Evolutionary conservation across 2,797 vertebrate genomes (phyloP).

Genomic region (Ambastaia sidthimunki): DNA sequence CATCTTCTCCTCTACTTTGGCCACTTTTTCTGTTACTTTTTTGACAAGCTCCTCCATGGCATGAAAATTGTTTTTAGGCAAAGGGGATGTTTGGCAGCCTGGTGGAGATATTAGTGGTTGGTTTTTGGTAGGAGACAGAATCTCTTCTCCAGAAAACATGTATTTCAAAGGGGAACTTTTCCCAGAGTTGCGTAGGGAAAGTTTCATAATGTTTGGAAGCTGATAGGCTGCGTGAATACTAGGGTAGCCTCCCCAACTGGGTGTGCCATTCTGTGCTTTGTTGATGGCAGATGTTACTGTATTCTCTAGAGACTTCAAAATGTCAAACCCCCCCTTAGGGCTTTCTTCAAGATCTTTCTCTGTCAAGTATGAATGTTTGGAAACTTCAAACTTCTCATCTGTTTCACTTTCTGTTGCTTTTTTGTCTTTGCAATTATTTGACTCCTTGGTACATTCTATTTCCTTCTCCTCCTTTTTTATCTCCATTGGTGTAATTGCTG

Average conservation of each 20-base stretch:
- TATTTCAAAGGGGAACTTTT: slow-evolving; percentile 90
- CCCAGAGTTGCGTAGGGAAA: slow-evolving; percentile 90
- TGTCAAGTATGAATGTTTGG: slow-evolving; percentile 93
- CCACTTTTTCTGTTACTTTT: slow-evolving; percentile 96
- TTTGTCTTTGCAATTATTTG: slow-evolving; percentile 82
- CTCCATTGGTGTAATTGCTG: slow-evolving; percentile 80
- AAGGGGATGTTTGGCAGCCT: slow-evolving; percentile 89
- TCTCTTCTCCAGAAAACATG: slow-evolving; percentile 87
- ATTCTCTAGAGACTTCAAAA: slow-evolving; percentile 97
- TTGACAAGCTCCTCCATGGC: slow-evolving; percentile 98
- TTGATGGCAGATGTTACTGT: slow-evolving; percentile 98
- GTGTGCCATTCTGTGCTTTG: slow-evolving; percentile 98
- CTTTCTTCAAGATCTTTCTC: slow-evolving; percentile 97
- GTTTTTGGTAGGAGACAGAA: slow-evolving; percentile 87
- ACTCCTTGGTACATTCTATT: slow-evolving; percentile 82
- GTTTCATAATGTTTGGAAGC: slow-evolving; percentile 98
- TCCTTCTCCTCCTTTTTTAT: slow-evolving; percentile 98
- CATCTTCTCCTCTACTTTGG: slow-evolving; percentile 96
- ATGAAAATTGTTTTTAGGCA: slow-evolving; percentile 95
- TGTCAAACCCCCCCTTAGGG: slow-evolving; percentile 96
- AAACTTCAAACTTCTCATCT: slow-evolving; percentile 94
- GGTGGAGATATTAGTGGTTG: slow-evolving; percentile 88
- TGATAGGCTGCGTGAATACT: slow-evolving; percentile 99
- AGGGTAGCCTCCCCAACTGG: slow-evolving; percentile 98
- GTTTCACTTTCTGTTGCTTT: slow-evolving; percentile 83